A percentile compares a stretch with the other conserved stretches of the same genome.
Conservation (phyloP, 2,113 vertebrate genomes). For the Cavia porcellus region DNA sequence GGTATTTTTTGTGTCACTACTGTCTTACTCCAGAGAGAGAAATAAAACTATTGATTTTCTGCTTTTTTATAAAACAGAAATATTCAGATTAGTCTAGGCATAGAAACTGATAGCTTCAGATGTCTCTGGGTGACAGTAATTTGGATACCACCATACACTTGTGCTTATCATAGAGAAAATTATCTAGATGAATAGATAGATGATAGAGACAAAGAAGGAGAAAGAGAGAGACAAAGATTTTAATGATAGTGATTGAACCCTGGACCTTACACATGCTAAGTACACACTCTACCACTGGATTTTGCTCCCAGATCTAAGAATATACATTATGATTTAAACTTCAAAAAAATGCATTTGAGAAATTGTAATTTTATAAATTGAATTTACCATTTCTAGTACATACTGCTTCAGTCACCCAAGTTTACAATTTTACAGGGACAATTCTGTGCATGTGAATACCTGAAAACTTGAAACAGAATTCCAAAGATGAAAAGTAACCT, state of each 20-base stretch:
- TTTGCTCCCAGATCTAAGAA: background rate
- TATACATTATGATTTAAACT: background rate
- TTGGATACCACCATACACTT: background rate
- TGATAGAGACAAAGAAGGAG: too few species aligned
- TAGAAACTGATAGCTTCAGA: background rate
- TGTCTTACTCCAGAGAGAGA: conserved; percentile 36
- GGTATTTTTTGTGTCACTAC: background rate
- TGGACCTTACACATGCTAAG: background rate
- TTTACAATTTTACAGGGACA: background rate
- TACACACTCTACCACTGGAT: background rate
- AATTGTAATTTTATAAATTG: background rate
- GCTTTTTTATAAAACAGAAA: conserved; percentile 30
- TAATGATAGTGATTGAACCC: background rate
- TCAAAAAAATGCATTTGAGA: background rate
- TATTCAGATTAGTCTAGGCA: background rate
- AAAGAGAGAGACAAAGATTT: background rate
- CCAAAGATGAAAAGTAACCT: background rate
- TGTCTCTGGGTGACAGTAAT: background rate
- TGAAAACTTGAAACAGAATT: background rate
- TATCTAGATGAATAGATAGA: background rate
- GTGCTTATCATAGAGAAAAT: background rate
- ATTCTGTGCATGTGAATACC: too few species aligned
- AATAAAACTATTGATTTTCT: conserved; percentile 1
- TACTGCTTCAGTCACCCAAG: background rate
- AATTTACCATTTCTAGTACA: background rate